Conservation (phyloP, 1,140 invertebrate genomes). For the Arion vulgaris region DNA sequence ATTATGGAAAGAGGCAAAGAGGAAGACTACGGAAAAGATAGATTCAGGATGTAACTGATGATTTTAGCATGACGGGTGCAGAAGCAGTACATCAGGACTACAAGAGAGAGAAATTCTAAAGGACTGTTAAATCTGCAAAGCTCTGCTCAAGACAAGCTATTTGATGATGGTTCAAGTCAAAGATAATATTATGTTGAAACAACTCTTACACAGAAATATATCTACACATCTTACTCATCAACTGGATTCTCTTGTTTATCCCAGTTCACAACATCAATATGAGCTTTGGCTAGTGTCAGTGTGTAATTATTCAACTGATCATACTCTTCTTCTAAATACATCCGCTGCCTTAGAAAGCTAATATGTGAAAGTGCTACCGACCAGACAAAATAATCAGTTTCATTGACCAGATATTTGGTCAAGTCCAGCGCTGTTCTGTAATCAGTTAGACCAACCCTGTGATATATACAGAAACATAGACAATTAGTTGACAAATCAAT, state of each 20-base stretch:
- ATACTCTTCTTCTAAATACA: constrained; percentile 38
- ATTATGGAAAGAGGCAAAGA: too few species aligned
- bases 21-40: too few species aligned
- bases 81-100: too few species aligned
- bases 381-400: constrained; percentile 79
- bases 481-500: too few species aligned
- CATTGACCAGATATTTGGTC: constrained; percentile 81
- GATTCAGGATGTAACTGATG: too few species aligned
- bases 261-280: neutral
- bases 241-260: neutral
- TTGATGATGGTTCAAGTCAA: too few species aligned
- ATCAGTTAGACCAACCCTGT: constrained; percentile 81
- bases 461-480: constrained; percentile 27
- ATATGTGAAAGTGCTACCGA: constrained; percentile 78
- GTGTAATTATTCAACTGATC: constrained; percentile 33
- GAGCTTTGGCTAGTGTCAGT: neutral
- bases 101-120: too few species aligned
- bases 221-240: neutral
- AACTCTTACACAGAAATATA: too few species aligned
- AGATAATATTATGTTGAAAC: too few species aligned
- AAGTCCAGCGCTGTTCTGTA: constrained; percentile 80
- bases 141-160: too few species aligned
- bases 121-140: too few species aligned
- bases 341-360: constrained; percentile 30
- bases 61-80: too few species aligned